Conservation (phyloP, 2,797 vertebrate species). For the Myotis vivesi region DNA sequence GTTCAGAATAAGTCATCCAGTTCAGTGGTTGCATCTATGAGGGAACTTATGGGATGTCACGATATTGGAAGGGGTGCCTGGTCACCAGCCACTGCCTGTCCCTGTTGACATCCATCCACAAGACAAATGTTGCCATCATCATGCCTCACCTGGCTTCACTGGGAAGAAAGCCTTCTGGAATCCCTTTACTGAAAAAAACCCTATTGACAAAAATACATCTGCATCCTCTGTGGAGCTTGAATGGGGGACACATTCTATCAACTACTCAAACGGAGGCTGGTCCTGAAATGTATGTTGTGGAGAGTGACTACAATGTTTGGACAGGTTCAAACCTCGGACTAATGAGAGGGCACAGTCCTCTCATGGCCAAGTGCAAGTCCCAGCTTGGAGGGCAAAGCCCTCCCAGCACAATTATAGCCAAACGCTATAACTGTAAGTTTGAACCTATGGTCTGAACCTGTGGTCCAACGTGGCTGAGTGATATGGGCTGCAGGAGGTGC, state of each 20-base stretch:
- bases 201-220: neutral
- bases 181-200: neutral
- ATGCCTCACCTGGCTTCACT: neutral
- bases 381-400: too few relatives aligned
- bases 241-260: neutral
- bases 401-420: too few relatives aligned
- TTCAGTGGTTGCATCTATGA: neutral
- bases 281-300: neutral
- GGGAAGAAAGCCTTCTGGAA: neutral
- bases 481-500: too few relatives aligned
- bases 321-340: too few relatives aligned
- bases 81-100: neutral
- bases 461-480: too few relatives aligned
- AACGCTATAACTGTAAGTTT: too few relatives aligned
- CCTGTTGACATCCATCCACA: neutral
- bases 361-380: too few relatives aligned
- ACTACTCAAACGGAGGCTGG: neutral
- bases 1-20: neutral
- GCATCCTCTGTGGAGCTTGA: neutral
- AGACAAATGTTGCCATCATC: neutral
- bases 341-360: too few relatives aligned
- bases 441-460: too few relatives aligned
- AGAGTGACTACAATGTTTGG: too few relatives aligned
- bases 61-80: neutral
- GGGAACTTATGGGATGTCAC: neutral